Base-by-base conservation (phyloP, 1,140 invertebrate species). In the Drosophila ercepeae region DNA sequence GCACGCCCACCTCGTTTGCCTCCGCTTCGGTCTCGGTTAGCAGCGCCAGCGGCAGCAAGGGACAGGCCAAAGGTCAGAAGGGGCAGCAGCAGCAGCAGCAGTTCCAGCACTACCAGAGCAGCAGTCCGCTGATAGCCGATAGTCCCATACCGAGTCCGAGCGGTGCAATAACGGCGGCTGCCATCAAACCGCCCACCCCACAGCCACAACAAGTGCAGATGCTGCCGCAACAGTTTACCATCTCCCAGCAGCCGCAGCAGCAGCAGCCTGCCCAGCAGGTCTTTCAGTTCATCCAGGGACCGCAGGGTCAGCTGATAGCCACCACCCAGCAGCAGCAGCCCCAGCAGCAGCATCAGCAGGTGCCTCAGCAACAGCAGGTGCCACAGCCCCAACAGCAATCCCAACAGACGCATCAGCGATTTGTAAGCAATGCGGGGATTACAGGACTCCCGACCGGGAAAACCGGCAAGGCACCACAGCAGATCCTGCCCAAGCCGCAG, bases 61-160 rank as follows among this genome's bases (percentile, higher is more conserved):
- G 84, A 72, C 75, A 89, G 90, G 51, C 89, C 84, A 91, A 91
- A 29, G 42, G 60, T 11, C 60, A 64, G 90, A 91, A 91, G 83
- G 76, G 53, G 27, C 84, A 82, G 32, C 78, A 71, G 34, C 89
- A 91, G n/a, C n/a, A 79, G 18, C 53, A 71, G 34, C 89, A 91
- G 64, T 86, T 83, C 34, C 88, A 90, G 51, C 84, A 89, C 51
- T 90, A 91, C 67, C 89, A 91, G 39, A 90, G 77, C 77, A 89
- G 81, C 51, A 91, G 90, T 89, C 90, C 90, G 18, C 68, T 91
- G 68, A 88, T 90, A 73, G 86, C 89, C 49, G 90, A 91, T 51
- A 91, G 90, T 61, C 90, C 90, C 27, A 84, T 76, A 44, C 79
- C 79, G 36, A 91, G 90, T 79, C 90, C 90, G 27, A 91, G 89